Conservation (phyloP, 2,797 vertebrate genomes). For the Pseudopleuronectes americanus region DNA sequence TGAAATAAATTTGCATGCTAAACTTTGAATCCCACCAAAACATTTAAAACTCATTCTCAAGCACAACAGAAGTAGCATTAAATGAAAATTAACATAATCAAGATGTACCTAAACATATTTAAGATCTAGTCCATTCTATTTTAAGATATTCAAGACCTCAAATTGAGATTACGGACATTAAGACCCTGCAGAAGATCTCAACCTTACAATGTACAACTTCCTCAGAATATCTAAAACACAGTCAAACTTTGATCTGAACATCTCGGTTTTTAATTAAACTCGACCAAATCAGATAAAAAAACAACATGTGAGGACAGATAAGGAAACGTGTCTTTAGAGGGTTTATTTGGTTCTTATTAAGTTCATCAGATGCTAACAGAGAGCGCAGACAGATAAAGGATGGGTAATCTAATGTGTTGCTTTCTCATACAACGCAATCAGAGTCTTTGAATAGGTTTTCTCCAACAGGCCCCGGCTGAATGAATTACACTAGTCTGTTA, state of each 20-base stretch:
- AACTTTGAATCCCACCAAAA: no score
- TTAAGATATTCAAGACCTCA: no score
- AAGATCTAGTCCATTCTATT: no score
- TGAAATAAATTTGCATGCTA: no score
- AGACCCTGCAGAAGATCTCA: slow-evolving; percentile 18
- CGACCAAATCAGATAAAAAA: slow-evolving; percentile 28
- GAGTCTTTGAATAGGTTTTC: slow-evolving; percentile 72
- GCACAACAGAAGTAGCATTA: no score
- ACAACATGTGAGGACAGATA: slow-evolving; percentile 42
- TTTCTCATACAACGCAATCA: slow-evolving; percentile 76
- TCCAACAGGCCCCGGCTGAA: slow-evolving; percentile 71
- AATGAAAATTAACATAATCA: no score
- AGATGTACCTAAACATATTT: no score
- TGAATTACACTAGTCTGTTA: slow-evolving; percentile 83
- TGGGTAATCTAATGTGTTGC: slow-evolving; percentile 74
- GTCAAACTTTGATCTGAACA: slow-evolving; percentile 33
- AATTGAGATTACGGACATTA: not conserved
- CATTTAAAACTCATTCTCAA: no score
- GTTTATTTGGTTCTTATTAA: slow-evolving; percentile 66
- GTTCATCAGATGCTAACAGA: slow-evolving; percentile 70
- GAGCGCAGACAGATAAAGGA: slow-evolving; percentile 73
- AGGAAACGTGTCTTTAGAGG: slow-evolving; percentile 28
- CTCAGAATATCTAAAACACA: slow-evolving; percentile 28
- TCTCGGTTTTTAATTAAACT: slow-evolving; percentile 44
- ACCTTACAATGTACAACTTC: slow-evolving; percentile 19